Percentiles rank a stretch among this genome's conserved stretches.
phyloP scores from a whole-genome alignment of 1,140 invertebrate genomes.

The Nebria ingens region DNA sequence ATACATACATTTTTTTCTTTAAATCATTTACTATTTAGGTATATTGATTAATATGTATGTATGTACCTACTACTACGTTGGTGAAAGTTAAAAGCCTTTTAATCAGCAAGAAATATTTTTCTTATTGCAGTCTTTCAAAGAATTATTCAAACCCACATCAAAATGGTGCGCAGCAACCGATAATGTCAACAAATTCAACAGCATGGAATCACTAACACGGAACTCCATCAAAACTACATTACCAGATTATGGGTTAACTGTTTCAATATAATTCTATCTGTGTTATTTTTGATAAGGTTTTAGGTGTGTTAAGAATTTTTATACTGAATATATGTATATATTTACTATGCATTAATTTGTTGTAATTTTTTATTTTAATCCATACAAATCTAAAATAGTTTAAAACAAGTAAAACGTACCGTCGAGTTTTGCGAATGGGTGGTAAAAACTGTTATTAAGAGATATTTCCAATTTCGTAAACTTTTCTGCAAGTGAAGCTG shows the following conservation, averaged over 20 bases:
- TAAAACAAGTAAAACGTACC: too few relatives aligned
- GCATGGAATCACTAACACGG: neutral
- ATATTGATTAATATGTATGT: neutral
- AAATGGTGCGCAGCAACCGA: conserved; percentile 28
- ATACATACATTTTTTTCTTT: neutral
- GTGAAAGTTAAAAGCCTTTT: neutral
- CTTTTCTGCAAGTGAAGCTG: too few relatives aligned
- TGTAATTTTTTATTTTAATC: too few relatives aligned
- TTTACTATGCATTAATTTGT: too few relatives aligned
- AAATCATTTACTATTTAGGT: conserved; percentile 6
- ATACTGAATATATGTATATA: too few relatives aligned
- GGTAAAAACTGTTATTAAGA: too few relatives aligned
- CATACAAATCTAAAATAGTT: too few relatives aligned
- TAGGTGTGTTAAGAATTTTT: too few relatives aligned
- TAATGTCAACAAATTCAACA: conserved; percentile 15
- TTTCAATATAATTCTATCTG: neutral
- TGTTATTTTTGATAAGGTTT: too few relatives aligned
- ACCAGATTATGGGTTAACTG: neutral
- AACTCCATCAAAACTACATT: neutral
- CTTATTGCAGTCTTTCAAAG: conserved; percentile 27
- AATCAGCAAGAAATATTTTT: too few relatives aligned
- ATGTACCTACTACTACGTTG: neutral
- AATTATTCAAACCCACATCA: conserved; percentile 28
- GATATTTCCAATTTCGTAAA: too few relatives aligned
- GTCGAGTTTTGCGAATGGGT: too few relatives aligned